These are phyloP conservation scores for Drosophila pseudoananassae DNA, from an alignment of 1,140 invertebrate species.

Conservation along the genomic window DNA sequence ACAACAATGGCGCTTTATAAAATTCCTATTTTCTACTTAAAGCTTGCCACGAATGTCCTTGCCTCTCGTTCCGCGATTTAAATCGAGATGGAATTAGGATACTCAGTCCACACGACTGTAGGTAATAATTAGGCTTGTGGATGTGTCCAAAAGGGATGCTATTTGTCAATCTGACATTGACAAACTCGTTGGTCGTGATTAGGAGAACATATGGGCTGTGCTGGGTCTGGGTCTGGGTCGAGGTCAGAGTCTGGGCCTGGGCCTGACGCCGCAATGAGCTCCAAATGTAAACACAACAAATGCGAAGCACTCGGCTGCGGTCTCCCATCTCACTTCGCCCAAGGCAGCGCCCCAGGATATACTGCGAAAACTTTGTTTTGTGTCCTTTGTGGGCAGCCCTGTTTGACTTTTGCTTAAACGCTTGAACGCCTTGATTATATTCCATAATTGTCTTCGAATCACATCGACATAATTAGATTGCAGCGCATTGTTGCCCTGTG, in stretches of 20 bases:
- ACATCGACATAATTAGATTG: slow-evolving; percentile 55
- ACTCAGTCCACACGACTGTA: slow-evolving; percentile 24
- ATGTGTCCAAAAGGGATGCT: slow-evolving; percentile 31
- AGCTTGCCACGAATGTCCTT: slow-evolving; percentile 5
- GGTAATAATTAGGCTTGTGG: slow-evolving; percentile 37
- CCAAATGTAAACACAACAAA: slow-evolving; percentile 54
- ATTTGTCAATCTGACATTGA: slow-evolving; percentile 60
- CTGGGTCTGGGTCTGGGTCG: background rate
- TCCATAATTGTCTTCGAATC: slow-evolving; percentile 63
- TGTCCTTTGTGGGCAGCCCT: slow-evolving; percentile 19
- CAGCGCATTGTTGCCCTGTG: slow-evolving; percentile 27
- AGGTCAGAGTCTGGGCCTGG: slow-evolving; percentile 2
- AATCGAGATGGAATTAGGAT: background rate
- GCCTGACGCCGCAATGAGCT: slow-evolving; percentile 46
- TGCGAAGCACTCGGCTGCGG: slow-evolving; percentile 3
- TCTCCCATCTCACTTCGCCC: background rate
- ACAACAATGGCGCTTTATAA: slow-evolving; percentile 34
- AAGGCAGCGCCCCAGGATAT: slow-evolving; percentile 33
- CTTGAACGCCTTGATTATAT: slow-evolving; percentile 72
- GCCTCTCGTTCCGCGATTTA: slow-evolving; percentile 11
- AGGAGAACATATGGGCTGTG: slow-evolving; percentile 9
- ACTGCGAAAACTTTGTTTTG: slow-evolving; percentile 34
- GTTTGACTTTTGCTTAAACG: slow-evolving; percentile 55
- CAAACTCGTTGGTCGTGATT: slow-evolving; percentile 40
- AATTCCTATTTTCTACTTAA: slow-evolving; percentile 45